Evolutionary conservation across 2,113 vertebrate species (phyloP).

Genomic region (Rhinoptilus africanus): DNA sequence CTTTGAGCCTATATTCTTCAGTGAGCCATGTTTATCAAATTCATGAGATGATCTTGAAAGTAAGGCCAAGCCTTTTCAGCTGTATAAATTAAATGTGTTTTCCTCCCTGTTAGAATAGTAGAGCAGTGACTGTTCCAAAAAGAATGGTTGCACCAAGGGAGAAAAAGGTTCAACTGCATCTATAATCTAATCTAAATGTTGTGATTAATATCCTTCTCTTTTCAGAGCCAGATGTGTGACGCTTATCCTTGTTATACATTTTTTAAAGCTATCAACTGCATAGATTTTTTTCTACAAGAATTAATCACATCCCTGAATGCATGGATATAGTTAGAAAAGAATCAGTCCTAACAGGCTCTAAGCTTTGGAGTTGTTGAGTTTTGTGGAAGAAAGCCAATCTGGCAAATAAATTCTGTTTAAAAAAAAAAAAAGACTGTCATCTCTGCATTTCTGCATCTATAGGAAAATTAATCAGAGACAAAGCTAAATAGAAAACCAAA

Average conservation of each 20-base stretch:
- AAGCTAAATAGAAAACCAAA: background rate
- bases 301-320: constrained; percentile 8
- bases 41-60: background rate
- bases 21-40: background rate
- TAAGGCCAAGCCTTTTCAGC: background rate
- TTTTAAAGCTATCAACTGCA: constrained; percentile 10
- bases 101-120: background rate
- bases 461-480: background rate
- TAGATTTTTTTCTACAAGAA: background rate
- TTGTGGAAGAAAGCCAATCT: constrained; percentile 1
- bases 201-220: constrained; percentile 7
- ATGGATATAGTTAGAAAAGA: background rate
- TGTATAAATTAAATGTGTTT: background rate
- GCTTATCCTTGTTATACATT: background rate
- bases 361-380: background rate
- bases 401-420: background rate
- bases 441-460: background rate
- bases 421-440: background rate
- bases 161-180: background rate
- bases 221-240: background rate
- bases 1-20: background rate
- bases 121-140: background rate
- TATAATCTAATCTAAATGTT: constrained; percentile 23
- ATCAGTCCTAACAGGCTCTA: background rate
- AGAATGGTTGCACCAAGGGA: background rate